Evolutionary conservation across 2,113 vertebrate genomes (phyloP).

Genomic region (Cairina moschata): DNA sequence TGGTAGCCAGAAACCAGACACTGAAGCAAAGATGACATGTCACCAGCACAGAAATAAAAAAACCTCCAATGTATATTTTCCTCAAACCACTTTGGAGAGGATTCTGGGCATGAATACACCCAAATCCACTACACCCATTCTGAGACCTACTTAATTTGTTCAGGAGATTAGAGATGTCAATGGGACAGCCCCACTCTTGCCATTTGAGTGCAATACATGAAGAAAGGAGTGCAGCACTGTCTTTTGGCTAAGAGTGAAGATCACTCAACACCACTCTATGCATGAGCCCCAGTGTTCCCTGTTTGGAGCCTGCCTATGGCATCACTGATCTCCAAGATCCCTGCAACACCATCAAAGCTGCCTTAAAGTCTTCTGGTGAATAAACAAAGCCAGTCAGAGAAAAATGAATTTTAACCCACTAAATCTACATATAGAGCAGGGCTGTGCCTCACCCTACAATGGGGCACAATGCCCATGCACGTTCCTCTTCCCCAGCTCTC

Average conservation of each 20-base stretch:
- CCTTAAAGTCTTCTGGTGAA: conserved; percentile 30
- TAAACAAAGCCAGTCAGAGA: conserved; percentile 32
- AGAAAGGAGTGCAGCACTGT: background rate
- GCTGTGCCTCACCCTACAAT: background rate
- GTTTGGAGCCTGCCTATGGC: background rate
- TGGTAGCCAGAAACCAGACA: background rate
- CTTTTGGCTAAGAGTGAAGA: background rate
- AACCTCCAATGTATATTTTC: background rate
- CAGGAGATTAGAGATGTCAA: background rate
- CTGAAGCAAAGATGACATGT: background rate
- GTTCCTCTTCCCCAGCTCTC: background rate
- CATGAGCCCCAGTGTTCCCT: background rate
- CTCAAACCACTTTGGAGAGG: background rate
- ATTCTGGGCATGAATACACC: background rate
- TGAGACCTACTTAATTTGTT: background rate
- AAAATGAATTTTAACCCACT: conserved; percentile 2
- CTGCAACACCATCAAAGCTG: conserved; percentile 16
- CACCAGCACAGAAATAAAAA: background rate
- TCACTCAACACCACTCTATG: conserved; percentile 14
- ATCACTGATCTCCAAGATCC: background rate
- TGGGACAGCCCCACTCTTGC: background rate
- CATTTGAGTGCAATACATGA: background rate
- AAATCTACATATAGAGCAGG: background rate
- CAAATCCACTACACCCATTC: background rate
- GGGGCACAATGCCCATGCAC: background rate